phyloP scores from a whole-genome alignment of 2,888 invertebrate genomes.

The Epicampocera succincta region DNA sequence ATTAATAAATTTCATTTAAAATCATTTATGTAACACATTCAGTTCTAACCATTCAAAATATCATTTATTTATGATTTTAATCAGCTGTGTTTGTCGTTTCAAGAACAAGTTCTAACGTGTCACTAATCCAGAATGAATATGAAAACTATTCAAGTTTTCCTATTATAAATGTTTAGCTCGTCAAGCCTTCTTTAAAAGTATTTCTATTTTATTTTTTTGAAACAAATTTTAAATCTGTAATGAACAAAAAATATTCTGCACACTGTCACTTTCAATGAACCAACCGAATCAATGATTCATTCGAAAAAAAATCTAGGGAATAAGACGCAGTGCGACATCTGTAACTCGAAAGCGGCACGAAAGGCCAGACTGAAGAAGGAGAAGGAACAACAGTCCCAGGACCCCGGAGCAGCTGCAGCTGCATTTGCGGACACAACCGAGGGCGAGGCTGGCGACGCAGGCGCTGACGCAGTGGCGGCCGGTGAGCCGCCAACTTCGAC shows the following conservation, averaged over 20 bases:
- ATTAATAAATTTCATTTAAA: slow-evolving; percentile 20
- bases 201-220: slow-evolving; percentile 61
- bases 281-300: slow-evolving; percentile 36
- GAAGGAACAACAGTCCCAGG: slow-evolving; percentile 82
- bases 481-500: slow-evolving; percentile 78
- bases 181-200: slow-evolving; percentile 49
- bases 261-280: slow-evolving; percentile 23
- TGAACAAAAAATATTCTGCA: slow-evolving; percentile 29
- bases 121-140: slow-evolving; percentile 59
- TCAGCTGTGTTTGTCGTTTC: slow-evolving; percentile 30
- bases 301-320: slow-evolving; percentile 85
- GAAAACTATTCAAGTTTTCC: neutral
- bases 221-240: slow-evolving; percentile 46
- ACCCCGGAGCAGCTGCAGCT: slow-evolving; percentile 78
- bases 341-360: slow-evolving; percentile 89
- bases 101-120: slow-evolving; percentile 56
- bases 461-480: slow-evolving; percentile 76
- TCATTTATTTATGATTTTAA: slow-evolving; percentile 36
- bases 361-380: slow-evolving; percentile 87
- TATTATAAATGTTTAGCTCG: slow-evolving; percentile 42
- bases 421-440: slow-evolving; percentile 72
- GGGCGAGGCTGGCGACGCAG: slow-evolving; percentile 70
- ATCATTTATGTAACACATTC: neutral
- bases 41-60: slow-evolving; percentile 31
- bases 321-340: slow-evolving; percentile 93